Evolutionary conservation across 1,140 invertebrate species (phyloP).

Genomic region (Leptopilina boulardi): DNA sequence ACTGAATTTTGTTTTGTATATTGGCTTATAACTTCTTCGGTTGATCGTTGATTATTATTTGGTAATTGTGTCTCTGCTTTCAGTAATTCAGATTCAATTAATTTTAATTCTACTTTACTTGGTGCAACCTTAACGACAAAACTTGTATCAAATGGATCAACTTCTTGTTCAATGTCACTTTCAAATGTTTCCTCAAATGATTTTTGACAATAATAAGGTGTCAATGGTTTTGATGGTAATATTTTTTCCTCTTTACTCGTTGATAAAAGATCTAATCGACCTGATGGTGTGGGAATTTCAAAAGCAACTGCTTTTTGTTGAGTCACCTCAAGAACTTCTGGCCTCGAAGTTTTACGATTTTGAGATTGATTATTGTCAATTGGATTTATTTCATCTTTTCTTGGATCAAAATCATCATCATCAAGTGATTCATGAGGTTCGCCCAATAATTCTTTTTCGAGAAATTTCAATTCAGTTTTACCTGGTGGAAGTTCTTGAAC

Average conservation of each 20-base stretch:
- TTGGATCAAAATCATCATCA: slow-evolving; percentile 85
- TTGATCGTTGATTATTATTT: slow-evolving; percentile 53
- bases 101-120: slow-evolving; percentile 84
- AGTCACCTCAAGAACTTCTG: slow-evolving; percentile 76
- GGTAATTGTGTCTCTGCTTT: slow-evolving; percentile 51
- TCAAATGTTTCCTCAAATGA: slow-evolving; percentile 68
- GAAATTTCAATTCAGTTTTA: slow-evolving; percentile 85
- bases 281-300: slow-evolving; percentile 77
- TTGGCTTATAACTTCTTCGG: slow-evolving; percentile 34
- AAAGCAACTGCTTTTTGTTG: slow-evolving; percentile 84
- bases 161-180: slow-evolving; percentile 68
- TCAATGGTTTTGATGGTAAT: slow-evolving; percentile 82
- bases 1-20: slow-evolving; percentile 31
- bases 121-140: slow-evolving; percentile 83
- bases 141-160: slow-evolving; percentile 91
- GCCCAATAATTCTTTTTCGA: slow-evolving; percentile 86
- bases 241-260: slow-evolving; percentile 78
- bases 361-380: slow-evolving; percentile 18
- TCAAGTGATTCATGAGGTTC: slow-evolving; percentile 63
- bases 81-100: slow-evolving; percentile 83
- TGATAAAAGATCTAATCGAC: slow-evolving; percentile 78
- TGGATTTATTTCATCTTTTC: slow-evolving; percentile 68
- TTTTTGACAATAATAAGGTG: slow-evolving; percentile 84
- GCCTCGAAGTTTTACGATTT: slow-evolving; percentile 76
- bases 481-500: slow-evolving; percentile 84